Percentiles rank a stretch among this genome's conserved stretches.
These are phyloP conservation scores for Piaya cayana DNA, from an alignment of 2,113 vertebrate species.

Conservation along the genomic window DNA sequence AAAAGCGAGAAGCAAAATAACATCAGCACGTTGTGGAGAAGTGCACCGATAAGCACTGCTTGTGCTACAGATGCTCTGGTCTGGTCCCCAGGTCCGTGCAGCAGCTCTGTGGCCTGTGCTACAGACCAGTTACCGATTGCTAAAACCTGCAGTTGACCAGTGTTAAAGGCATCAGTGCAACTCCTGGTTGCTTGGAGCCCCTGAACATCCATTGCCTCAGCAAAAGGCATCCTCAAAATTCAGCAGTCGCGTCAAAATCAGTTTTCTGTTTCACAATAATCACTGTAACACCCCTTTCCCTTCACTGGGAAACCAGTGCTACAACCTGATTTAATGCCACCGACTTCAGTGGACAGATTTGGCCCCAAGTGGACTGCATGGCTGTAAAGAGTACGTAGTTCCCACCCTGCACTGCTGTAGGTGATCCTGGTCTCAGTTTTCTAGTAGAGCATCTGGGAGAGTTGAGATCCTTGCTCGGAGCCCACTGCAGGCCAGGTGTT, in stretches of 20 bases:
- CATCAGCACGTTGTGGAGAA: not conserved
- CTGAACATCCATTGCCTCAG: not conserved
- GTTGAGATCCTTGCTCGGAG: not conserved
- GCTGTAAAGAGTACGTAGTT: not conserved
- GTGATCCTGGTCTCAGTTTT: not conserved
- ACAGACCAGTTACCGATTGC: not conserved
- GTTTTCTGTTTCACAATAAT: not conserved
- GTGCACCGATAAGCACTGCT: not conserved
- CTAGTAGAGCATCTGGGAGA: not conserved
- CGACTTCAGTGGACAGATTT: not conserved
- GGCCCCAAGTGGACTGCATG: not conserved
- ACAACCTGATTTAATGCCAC: not conserved
- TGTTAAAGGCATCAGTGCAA: not conserved
- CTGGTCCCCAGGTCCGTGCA: not conserved
- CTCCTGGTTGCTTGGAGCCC: not conserved
- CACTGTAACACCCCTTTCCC: not conserved
- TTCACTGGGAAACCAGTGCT: not conserved
- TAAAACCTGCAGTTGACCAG: not conserved
- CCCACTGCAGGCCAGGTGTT: not conserved
- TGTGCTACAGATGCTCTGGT: not conserved
- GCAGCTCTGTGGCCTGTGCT: not conserved
- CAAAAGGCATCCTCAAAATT: not conserved
- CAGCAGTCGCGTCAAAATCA: not conserved
- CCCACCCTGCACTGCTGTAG: not conserved
- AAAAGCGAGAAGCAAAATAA: not conserved